These are phyloP conservation scores for Porites australiensis DNA, from an alignment of 64 coral and sea anemone species.

Conservation along the genomic window DNA sequence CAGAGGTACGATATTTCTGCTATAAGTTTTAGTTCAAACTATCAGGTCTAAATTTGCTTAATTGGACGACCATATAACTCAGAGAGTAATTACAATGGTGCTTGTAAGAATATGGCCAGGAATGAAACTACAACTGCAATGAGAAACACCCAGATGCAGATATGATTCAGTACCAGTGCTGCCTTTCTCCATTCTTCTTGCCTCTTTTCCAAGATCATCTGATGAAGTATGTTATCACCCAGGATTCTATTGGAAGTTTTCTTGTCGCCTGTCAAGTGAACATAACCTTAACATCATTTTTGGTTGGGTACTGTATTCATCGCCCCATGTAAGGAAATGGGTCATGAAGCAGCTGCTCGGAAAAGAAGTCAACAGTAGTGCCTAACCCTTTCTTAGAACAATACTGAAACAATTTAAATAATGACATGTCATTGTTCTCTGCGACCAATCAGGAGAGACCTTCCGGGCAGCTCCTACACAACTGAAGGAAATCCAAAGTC, in stretches of 20 bases:
- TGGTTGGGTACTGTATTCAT: background rate
- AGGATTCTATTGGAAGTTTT: constrained; percentile 71
- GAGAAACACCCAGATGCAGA: constrained; percentile 86
- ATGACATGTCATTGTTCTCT: too few relatives aligned
- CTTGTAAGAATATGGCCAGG: constrained; percentile 65
- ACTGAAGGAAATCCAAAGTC: too few relatives aligned
- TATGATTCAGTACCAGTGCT: constrained; percentile 80
- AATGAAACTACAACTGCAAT: constrained; percentile 64
- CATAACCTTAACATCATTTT: background rate
- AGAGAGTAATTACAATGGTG: constrained; percentile 10
- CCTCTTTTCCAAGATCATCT: constrained; percentile 74
- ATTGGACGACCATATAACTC: background rate
- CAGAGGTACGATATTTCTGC: too few relatives aligned
- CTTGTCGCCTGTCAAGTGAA: constrained; percentile 21
- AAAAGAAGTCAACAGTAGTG: too few relatives aligned
- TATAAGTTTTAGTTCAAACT: too few relatives aligned
- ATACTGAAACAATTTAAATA: too few relatives aligned
- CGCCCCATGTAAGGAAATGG: background rate
- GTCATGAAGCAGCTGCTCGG: too few relatives aligned
- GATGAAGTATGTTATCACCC: constrained; percentile 58
- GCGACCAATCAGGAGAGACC: too few relatives aligned
- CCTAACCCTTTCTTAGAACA: too few relatives aligned
- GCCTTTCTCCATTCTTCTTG: constrained; percentile 84
- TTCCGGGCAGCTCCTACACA: too few relatives aligned
- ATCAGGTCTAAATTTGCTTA: background rate